Percentiles rank a stretch among this genome's conserved stretches.
Conservation (phyloP, 2,888 invertebrate genomes). For the Alentia gelatinosa region DNA sequence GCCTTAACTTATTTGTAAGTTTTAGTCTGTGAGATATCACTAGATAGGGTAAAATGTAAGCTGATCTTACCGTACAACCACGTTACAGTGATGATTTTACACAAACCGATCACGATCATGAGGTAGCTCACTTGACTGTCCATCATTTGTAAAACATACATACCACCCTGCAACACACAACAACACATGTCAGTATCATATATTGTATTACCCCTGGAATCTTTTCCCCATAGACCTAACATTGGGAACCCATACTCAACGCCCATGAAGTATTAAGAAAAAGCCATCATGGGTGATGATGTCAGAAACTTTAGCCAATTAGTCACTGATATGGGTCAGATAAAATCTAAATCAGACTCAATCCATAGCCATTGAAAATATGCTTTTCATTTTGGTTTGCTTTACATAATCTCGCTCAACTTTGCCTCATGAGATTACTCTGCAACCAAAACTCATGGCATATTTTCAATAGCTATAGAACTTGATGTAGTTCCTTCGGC, state of each 20-base stretch:
- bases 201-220: not conserved
- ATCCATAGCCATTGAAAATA: no score
- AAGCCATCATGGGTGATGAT: not conserved
- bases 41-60: no score
- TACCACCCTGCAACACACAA: not conserved
- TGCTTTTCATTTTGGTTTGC: no score
- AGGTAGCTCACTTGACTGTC: slow-evolving; percentile 78
- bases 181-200: not conserved
- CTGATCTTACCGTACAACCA: not conserved
- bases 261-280: not conserved
- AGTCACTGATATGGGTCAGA: not conserved
- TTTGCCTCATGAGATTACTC: no score
- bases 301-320: not conserved
- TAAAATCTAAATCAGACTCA: not conserved
- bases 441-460: no score
- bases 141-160: slow-evolving; percentile 74
- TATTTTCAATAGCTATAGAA: no score
- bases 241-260: not conserved
- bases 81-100: slow-evolving; percentile 58
- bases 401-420: no score
- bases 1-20: no score
- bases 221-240: not conserved
- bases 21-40: no score
- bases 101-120: slow-evolving; percentile 77
- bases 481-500: no score